Percentiles rank a stretch among this genome's conserved stretches.
These are phyloP conservation scores for Scolopax rusticola DNA, from an alignment of 2,797 vertebrate species.

Conservation along the genomic window DNA sequence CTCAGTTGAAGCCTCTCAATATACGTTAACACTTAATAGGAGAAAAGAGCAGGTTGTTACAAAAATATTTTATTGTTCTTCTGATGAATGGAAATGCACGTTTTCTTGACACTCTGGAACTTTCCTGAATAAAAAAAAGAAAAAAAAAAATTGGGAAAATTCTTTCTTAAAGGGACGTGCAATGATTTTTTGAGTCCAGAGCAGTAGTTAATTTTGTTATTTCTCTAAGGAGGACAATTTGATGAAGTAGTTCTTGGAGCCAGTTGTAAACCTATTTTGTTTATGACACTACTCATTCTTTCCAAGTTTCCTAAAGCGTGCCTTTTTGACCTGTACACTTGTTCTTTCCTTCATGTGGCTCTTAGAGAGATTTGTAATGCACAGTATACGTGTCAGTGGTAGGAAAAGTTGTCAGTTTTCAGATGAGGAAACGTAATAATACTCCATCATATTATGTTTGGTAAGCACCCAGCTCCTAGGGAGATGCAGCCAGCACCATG, in stretches of 20 bases:
- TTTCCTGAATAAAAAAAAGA: neutral
- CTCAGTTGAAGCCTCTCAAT: neutral
- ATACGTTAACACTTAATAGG: neutral
- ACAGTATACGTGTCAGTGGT: neutral
- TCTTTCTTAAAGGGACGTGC: neutral
- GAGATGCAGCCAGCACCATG: neutral
- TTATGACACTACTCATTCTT: constrained; percentile 64
- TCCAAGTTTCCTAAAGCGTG: constrained; percentile 40
- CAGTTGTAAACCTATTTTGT: constrained; percentile 60
- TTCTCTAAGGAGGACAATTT: constrained; percentile 32
- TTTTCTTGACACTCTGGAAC: constrained; percentile 40
- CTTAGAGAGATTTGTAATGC: constrained; percentile 36
- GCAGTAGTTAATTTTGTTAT: constrained; percentile 60
- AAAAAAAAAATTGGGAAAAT: neutral
- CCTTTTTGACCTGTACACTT: constrained; percentile 47
- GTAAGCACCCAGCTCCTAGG: constrained; percentile 6
- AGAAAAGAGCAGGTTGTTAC: neutral
- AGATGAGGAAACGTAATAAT: constrained; percentile 31
- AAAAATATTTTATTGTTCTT: neutral
- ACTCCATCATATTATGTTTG: constrained; percentile 5
- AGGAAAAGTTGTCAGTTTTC: constrained; percentile 36
- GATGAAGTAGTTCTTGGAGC: constrained; percentile 61
- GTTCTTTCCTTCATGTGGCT: constrained; percentile 17
- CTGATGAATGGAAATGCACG: constrained; percentile 22
- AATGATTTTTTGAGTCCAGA: constrained; percentile 26